Conservation (phyloP, 1,140 invertebrate species). For the Choristoneura fumiferana region DNA sequence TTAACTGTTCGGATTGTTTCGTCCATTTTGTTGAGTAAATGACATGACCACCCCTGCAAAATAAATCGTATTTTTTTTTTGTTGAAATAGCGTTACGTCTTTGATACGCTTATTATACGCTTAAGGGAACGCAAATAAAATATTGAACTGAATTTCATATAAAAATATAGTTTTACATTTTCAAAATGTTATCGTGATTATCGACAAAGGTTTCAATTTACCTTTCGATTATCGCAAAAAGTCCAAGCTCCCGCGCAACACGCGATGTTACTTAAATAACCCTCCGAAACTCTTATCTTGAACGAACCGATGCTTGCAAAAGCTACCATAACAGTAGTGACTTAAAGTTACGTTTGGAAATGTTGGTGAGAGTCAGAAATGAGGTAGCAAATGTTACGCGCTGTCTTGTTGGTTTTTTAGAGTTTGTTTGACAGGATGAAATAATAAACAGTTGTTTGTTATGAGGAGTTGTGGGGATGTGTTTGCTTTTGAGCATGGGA, state of each 20-base stretch:
- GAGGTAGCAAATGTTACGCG: background rate
- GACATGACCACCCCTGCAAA: too few species aligned
- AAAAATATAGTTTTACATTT: background rate
- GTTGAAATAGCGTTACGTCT: too few species aligned
- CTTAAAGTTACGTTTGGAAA: background rate
- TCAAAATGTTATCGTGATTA: background rate
- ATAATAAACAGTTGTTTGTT: conserved; percentile 13
- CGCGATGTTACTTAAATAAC: background rate
- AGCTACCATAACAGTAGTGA: background rate
- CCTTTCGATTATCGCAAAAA: conserved; percentile 17
- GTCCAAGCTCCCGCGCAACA: conserved; percentile 10
- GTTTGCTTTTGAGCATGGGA: too few species aligned
- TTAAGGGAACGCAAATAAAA: too few species aligned
- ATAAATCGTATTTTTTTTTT: too few species aligned
- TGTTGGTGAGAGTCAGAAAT: background rate
- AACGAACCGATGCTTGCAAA: background rate
- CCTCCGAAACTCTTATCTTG: background rate
- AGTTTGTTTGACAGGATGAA: conserved; percentile 6
- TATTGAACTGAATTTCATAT: too few species aligned
- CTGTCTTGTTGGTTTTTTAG: background rate
- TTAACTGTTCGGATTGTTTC: too few species aligned
- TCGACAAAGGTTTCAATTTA: conserved; percentile 18
- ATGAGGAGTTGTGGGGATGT: background rate
- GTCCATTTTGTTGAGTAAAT: too few species aligned
- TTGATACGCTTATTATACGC: too few species aligned